A percentile compares a stretch with the other conserved stretches of the same genome.
phyloP scores from a whole-genome alignment of 2,113 vertebrate genomes.

The Onychorhynchus coronatus region DNA sequence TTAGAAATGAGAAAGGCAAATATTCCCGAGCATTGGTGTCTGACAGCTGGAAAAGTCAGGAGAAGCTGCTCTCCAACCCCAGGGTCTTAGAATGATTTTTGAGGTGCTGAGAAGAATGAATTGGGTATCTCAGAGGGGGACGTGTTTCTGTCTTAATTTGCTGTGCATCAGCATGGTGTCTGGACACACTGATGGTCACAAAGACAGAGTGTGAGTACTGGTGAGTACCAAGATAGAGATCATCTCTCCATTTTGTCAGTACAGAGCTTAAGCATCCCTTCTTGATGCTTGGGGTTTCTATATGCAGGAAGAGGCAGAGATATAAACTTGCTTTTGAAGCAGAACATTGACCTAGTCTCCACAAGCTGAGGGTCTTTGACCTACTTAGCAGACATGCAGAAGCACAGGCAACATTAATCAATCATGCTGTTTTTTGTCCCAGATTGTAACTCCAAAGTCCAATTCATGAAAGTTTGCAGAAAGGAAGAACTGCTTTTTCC shows the following conservation, averaged over 20 bases:
- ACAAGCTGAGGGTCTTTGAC: neutral
- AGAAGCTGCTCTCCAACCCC: neutral
- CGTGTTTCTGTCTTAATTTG: neutral
- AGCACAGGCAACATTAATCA: neutral
- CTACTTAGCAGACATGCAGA: neutral
- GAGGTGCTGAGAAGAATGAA: neutral
- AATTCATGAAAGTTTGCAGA: neutral
- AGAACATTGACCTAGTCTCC: neutral
- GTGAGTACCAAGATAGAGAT: neutral
- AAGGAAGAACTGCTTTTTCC: neutral
- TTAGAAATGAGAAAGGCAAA: neutral
- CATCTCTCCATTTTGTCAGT: neutral
- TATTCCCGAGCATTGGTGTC: accelerated
- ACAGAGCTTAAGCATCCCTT: neutral
- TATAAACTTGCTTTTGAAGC: neutral
- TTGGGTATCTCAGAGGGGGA: neutral
- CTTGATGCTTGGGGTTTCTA: neutral
- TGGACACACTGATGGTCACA: neutral
- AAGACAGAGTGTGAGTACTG: neutral
- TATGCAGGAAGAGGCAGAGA: neutral
- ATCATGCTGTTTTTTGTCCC: neutral
- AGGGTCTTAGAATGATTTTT: neutral
- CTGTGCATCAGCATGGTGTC: neutral
- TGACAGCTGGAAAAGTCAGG: neutral
- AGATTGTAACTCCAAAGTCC: constrained; percentile 36